Percentiles rank a stretch among this genome's conserved stretches.
Evolutionary conservation across 2,797 vertebrate genomes (phyloP).

Genomic region (Apodemus agrarius): DNA sequence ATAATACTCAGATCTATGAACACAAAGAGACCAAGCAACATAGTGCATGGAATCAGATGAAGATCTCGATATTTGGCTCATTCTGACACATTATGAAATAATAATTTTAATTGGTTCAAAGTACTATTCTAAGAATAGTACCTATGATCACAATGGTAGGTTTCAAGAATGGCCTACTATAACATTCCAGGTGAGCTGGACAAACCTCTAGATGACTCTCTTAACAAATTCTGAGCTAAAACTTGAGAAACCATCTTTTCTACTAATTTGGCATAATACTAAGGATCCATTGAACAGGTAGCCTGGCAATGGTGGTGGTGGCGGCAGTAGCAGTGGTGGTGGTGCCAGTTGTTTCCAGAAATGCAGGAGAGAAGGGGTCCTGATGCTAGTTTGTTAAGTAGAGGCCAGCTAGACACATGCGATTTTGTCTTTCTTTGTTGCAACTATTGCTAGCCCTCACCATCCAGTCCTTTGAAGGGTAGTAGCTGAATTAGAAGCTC

Average conservation of each 20-base stretch:
- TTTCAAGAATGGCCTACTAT: not conserved
- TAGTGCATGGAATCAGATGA: not conserved
- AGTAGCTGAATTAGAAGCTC: not conserved
- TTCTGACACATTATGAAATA: conserved; percentile 14
- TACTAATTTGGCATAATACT: not conserved
- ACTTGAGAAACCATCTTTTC: not conserved
- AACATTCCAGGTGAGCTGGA: not conserved
- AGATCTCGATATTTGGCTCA: not conserved
- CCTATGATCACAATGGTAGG: not conserved
- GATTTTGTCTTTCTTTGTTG: not conserved
- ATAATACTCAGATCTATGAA: not conserved
- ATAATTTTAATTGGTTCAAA: not conserved
- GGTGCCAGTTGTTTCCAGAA: not conserved
- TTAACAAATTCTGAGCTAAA: not conserved
- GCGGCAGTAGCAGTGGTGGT: not conserved
- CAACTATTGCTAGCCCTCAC: not conserved
- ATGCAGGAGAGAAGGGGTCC: not conserved
- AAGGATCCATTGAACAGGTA: not conserved
- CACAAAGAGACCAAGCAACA: not conserved
- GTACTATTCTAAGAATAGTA: not conserved
- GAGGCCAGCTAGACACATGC: not conserved
- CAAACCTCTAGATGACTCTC: not conserved
- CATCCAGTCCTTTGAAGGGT: not conserved
- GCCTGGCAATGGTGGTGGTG: not conserved
- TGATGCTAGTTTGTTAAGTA: not conserved